Conservation (phyloP, 2,113 vertebrate genomes). For the Proterorhinus semilunaris region DNA sequence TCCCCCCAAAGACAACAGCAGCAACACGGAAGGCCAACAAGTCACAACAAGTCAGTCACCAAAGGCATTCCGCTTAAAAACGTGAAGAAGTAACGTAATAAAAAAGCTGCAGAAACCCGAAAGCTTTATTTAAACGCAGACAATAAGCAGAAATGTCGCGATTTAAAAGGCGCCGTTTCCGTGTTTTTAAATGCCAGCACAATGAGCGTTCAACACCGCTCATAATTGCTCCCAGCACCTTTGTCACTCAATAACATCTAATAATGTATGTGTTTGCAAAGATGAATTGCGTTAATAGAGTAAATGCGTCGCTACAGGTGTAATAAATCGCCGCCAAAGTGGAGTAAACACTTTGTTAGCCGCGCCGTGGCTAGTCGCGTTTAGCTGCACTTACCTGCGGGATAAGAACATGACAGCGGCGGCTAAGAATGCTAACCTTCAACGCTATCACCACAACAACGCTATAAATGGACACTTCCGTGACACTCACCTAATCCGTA, state of each 20-base stretch:
- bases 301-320: too few relatives aligned
- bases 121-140: neutral
- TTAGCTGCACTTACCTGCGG: conserved; percentile 52
- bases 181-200: neutral
- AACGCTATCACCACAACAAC: conserved; percentile 2
- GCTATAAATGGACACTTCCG: neutral
- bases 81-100: neutral
- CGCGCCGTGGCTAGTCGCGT: conserved; percentile 33
- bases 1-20: too few relatives aligned
- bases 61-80: neutral
- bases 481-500: conserved; percentile 29
- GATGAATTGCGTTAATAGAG: neutral
- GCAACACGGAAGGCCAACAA: neutral
- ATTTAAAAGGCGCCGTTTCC: conserved; percentile 1
- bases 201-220: neutral
- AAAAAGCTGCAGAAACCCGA: too few relatives aligned
- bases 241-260: too few relatives aligned
- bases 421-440: conserved; percentile 40
- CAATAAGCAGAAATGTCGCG: neutral
- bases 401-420: conserved; percentile 43
- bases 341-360: conserved; percentile 21
- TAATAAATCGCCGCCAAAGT: neutral
- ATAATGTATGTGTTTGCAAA: neutral
- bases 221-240: neutral
- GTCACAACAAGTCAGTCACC: neutral